Base-by-base conservation (phyloP, 1,140 invertebrate species). In the Tribolium madens region DNA sequence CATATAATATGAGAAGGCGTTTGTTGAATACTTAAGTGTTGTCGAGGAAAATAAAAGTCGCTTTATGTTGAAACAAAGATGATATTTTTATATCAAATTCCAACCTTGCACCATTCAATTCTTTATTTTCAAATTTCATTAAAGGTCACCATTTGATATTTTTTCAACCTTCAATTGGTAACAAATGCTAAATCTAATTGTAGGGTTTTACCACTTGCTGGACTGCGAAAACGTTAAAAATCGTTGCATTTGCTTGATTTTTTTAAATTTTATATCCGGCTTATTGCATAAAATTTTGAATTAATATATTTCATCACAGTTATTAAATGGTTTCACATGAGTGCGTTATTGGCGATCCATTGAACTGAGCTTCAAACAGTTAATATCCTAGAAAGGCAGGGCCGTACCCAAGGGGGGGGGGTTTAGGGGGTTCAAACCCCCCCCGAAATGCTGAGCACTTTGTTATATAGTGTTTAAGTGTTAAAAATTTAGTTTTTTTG, bases 1-100 rank as follows among this genome's bases (percentile, higher is more conserved):
- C 42, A 26, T 71, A 71, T 26, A 14, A 33, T 64, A 52, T 72
- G 70, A 17, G 46, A 14, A 72, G 50, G 46, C 47, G 21, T 31
- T 33, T 13, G n/a, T 33, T 33, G 57, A 64, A 64, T 64, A 2
- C 12, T 12, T 33, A 64, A 64, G 57, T 33, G 26, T 26, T n/a
- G 0, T 33, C 14, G 57, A 64, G 12, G 57, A 33, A 33, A 14
- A 64, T 33, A 33, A 64, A 64, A 26, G 14, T 0, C 26, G 31
- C 13, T 31, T 31, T 18, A 42, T 64, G 26, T 36, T 1, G 18
- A 18, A 57, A 13, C 13, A 50, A 17, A 15, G 36, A 9, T 42
- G 4, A n/a, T 7, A 42, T 42, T 4, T 42, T 42, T 42, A 10
- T 42, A 26, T 26, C 21, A 26, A 26, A 26, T 26, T 26, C 21